Evolutionary conservation across 2,888 invertebrate species (phyloP), one percentile per base, ranked within the genome.

Genomic region (Drosophila limbata): DNA sequence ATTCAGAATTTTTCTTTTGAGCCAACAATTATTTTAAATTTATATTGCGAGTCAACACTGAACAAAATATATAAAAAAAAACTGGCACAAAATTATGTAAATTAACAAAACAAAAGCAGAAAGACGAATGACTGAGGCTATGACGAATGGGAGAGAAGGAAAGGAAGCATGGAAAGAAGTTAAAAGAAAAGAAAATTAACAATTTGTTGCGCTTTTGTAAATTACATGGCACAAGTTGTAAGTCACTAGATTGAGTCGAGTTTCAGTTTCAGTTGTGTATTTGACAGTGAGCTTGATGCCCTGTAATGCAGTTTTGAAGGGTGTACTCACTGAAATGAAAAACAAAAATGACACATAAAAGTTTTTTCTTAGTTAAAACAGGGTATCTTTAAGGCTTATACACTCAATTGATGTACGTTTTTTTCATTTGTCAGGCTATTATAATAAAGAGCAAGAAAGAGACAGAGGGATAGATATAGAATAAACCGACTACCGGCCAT

Each of bases 171-270:
- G 53, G 52, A 39, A 61, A 47, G n/a, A 50, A 69, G 63, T 57
- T 59, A 56, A 80, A 73, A 68, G 72, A 71, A 75, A 85, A 73
- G 81, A 88, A 88, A 84, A 84, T 84, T 88, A 88, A 81, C 88
- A 84, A 84, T 88, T 84, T 84, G 84, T 83, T 88, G 88, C 87
- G 84, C 88, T 84, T 83, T 84, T 80, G 77, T 72, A 76, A 84
- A 86, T 86, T 78, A 86, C 77, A 79, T 64, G 67, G 62, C 56
- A 28, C 61, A 64, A 69, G 40, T 56, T 62, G 63, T 63, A 57
- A 72, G 51, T 61, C 51, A 51, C 66, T 45, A 71, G 73, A 67
- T 71, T 44, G 56, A 77, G 68, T 75, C 68, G 69, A 73, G 65
- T 44, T 73, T 45, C 61, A 69, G 45, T 64, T 73, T 45, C 8